Base-by-base conservation (phyloP, 2,113 vertebrate species). In the Spea bombifrons region DNA sequence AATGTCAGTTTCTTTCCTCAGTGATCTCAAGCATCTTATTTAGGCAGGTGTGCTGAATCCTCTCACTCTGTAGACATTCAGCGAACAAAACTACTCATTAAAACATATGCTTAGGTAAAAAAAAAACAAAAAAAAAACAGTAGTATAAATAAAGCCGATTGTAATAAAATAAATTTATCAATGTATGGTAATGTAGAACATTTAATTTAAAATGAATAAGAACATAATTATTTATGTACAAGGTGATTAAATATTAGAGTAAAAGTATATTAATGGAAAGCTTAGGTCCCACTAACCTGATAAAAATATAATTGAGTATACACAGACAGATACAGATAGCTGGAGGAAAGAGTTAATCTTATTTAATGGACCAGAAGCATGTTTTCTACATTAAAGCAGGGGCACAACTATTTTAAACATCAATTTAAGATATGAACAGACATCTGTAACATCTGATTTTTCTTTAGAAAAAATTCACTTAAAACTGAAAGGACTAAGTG, bases 11-110 rank as follows among this genome's bases (percentile, higher is more conserved):
- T 94, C 91, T 93, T 92, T 93, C 88, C 88, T 92, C 86, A 91
- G 88, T 93, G 91, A 93, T 92, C 92, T 92, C 90, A 90, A 93
- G 92, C 92, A 94, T 94, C 93, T 94, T 94, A 94, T 94, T 94
- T 93, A 94, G 92, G 92, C 92, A 94, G 93, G 93, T 94, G 89
- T 94, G 90, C 90, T 92, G 92, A 92, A 91, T 92, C 90, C 88
- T 92, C 91, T 91, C 91, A 92, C 89, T 91, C 90, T 85, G 85
- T 88, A 90, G 88, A 92, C 82, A 81, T 91, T 92, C 88, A 85
- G 83, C 76, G 90, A 92, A 93, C 92, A 93, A 93, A 94, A 93
- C 89, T 91, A 90, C 89, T 92, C 91, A 93, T 93, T 94, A 93
- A 94, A 92, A 93, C 91, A 92, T 90, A 91, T 84, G 90, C 90